phyloP scores from a whole-genome alignment of 2,797 vertebrate species.

The Gymnoscopelus braueri region DNA sequence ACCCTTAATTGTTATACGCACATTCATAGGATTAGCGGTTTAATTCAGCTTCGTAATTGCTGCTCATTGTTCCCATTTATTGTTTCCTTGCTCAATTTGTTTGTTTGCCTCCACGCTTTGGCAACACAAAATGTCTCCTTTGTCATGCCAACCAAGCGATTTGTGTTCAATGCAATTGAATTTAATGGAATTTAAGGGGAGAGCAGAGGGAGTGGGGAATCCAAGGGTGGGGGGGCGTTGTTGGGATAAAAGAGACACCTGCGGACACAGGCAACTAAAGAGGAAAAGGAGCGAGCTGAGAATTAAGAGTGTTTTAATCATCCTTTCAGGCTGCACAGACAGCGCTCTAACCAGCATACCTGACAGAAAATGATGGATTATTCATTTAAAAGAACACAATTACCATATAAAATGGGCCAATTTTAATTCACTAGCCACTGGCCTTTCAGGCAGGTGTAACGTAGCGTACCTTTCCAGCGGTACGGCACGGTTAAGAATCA shows the following conservation, averaged over 20 bases:
- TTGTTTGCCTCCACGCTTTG: slow-evolving; percentile 74
- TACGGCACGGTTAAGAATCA: slow-evolving; percentile 33
- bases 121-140: slow-evolving; percentile 66
- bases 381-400: slow-evolving; percentile 66
- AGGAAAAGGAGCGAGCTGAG: slow-evolving; percentile 27
- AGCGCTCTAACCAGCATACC: slow-evolving; percentile 39
- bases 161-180: slow-evolving; percentile 63
- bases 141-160: slow-evolving; percentile 69
- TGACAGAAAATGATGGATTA: slow-evolving; percentile 63
- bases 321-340: slow-evolving; percentile 27
- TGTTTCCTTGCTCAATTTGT: slow-evolving; percentile 78
- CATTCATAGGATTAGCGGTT: slow-evolving; percentile 66
- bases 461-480: slow-evolving; percentile 23
- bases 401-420: slow-evolving; percentile 58
- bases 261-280: slow-evolving; percentile 32
- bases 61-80: slow-evolving; percentile 70
- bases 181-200: slow-evolving; percentile 56
- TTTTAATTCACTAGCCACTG: slow-evolving; percentile 44
- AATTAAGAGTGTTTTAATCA: slow-evolving; percentile 45
- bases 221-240: neutral
- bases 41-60: slow-evolving; percentile 75
- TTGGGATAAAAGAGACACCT: slow-evolving; percentile 42
- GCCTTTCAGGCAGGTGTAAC: slow-evolving; percentile 25
- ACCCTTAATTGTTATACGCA: slow-evolving; percentile 68
- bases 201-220: slow-evolving; percentile 16